Evolutionary conservation across 2,797 vertebrate species (phyloP), one percentile per base, ranked within the genome.

Genomic region (Schizopygopsis malacanthus): DNA sequence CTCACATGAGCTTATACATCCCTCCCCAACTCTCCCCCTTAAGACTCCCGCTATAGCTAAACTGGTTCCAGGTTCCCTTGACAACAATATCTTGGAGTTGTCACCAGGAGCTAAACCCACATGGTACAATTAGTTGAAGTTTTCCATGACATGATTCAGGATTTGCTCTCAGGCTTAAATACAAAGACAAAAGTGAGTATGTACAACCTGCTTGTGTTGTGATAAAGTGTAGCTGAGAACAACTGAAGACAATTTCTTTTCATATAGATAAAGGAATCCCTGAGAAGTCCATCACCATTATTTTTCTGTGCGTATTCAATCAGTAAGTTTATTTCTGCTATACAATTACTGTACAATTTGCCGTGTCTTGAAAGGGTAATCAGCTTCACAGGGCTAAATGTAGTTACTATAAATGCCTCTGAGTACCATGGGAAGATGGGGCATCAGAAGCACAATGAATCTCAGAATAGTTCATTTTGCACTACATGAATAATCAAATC

Each of bases 91-190:
- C 93, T 94, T 88, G 94, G 92, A 90, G 85, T 92, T 90, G 91
- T 25, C 89, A 92, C 90, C 87, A 94, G 93, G 92, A 94, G 92
- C 90, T 90, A 89, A 92, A 93, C 94, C 93, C 94, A 91, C 91
- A 93, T 11, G 92, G 92, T 90, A 88, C 93, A 96, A 94, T 96
- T 96, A 96, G 90, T 87, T 67, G 54, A 92, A 89, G 90, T 92
- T 95, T 95, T 94, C 93, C 92, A 92, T 94, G 84, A 91, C 92
- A 92, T 93, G 88, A 94, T 92, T 92, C 87, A 89, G 90, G 89
- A 91, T 92, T 90, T 90, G 88, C 89, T 89, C 90, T 91, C 72
- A 88, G 90, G 85, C 85, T 85, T 87, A 92, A 92, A 92, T 93
- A 94, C 94, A 93, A 92, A 93, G 89, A 65, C 71, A 37, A 33